These are phyloP conservation scores for Chaetodon trifasciatus DNA, from an alignment of 2,797 vertebrate genomes.

Conservation along the genomic window DNA sequence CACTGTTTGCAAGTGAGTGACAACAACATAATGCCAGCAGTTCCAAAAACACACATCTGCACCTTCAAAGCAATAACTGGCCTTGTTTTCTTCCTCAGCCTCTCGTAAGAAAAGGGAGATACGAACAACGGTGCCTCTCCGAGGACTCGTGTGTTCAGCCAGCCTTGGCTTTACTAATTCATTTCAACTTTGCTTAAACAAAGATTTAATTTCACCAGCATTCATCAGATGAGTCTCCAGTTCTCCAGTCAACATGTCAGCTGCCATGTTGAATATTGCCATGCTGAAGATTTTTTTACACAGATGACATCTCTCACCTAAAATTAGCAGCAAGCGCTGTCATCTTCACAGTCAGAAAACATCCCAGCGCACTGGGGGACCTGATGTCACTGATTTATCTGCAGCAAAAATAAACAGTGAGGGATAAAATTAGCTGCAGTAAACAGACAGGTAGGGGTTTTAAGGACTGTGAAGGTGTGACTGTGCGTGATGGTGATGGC, in stretches of 20 bases:
- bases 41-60: conserved; percentile 26
- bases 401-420: conserved; percentile 40
- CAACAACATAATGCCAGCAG: conserved; percentile 19
- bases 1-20: conserved; percentile 17
- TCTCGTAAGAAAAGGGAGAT: conserved; percentile 20
- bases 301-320: conserved; percentile 49
- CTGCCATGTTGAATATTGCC: conserved; percentile 23
- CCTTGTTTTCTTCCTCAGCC: conserved; percentile 17
- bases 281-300: conserved; percentile 22
- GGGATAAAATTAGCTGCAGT: conserved; percentile 50
- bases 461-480: conserved; percentile 18
- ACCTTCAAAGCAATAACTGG: conserved; percentile 53
- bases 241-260: conserved; percentile 59
- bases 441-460: conserved; percentile 25
- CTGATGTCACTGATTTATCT: conserved; percentile 50
- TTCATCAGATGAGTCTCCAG: conserved; percentile 44
- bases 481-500: conserved; percentile 25
- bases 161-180: conserved; percentile 56
- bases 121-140: conserved; percentile 59
- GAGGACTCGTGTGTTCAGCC: conserved; percentile 53
- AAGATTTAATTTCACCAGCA: conserved; percentile 60
- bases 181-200: conserved; percentile 59
- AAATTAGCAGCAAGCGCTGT: conserved; percentile 58
- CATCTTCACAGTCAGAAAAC: conserved; percentile 41
- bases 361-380: conserved; percentile 30